Conservation (phyloP, 2,797 vertebrate species). For the Sarcoramphus papa region DNA sequence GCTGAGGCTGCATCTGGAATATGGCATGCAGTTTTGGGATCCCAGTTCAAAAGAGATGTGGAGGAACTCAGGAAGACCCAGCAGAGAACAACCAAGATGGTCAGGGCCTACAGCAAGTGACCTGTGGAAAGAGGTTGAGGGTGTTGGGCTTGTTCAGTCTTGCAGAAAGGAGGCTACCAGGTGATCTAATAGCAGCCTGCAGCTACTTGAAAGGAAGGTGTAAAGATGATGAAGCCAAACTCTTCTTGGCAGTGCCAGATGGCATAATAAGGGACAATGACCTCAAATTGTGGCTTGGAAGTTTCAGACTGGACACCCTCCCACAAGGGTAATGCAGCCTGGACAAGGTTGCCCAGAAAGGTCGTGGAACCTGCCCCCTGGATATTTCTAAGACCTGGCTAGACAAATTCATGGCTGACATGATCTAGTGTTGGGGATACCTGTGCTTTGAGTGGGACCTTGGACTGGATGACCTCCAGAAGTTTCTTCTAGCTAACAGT, state of each 20-base stretch:
- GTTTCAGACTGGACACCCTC: background rate
- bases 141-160: background rate
- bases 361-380: background rate
- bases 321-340: background rate
- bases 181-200: background rate
- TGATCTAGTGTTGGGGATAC: background rate
- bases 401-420: background rate
- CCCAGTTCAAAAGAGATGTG: background rate
- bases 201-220: background rate
- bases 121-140: background rate
- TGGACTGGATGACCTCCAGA: background rate
- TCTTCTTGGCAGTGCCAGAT: background rate
- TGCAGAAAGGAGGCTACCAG: background rate
- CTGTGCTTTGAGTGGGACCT: background rate
- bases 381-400: background rate
- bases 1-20: background rate
- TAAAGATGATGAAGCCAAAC: background rate
- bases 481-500: background rate
- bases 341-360: background rate
- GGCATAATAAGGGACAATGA: background rate
- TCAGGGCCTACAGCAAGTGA: background rate
- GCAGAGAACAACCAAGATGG: background rate
- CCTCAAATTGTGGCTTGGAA: background rate
- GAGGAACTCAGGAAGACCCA: background rate
- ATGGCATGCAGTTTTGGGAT: background rate